These are phyloP conservation scores for Strix uralensis DNA, from an alignment of 2,113 vertebrate species.

Conservation along the genomic window DNA sequence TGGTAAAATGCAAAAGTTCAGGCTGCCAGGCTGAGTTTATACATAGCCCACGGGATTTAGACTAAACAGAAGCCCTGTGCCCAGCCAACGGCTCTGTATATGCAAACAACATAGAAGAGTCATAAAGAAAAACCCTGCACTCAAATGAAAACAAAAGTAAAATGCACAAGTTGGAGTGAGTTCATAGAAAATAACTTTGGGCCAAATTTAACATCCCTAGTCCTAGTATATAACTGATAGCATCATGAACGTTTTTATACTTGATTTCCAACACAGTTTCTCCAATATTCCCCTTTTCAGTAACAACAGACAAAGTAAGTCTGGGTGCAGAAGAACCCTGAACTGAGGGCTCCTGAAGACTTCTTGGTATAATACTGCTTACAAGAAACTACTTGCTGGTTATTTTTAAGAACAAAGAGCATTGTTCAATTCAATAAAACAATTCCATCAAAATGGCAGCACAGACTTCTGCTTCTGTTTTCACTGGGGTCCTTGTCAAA, in stretches of 20 bases:
- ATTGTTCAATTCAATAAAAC: neutral
- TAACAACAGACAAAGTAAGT: neutral
- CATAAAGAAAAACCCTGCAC: neutral
- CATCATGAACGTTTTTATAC: neutral
- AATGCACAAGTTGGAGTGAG: rapidly evolving
- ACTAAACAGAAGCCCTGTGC: neutral
- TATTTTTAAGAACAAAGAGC: neutral
- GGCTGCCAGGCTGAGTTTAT: neutral
- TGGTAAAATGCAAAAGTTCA: neutral
- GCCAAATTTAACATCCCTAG: neutral
- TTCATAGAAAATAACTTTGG: neutral
- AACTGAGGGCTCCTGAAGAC: neutral
- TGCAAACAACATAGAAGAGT: neutral
- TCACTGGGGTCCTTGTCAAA: slow-evolving; percentile 15
- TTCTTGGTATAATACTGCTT: neutral
- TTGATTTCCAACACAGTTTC: neutral
- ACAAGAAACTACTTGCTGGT: neutral
- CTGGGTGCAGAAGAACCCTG: neutral
- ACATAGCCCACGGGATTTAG: neutral
- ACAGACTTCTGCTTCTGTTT: neutral
- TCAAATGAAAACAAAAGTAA: neutral
- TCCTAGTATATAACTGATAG: neutral
- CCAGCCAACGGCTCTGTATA: neutral
- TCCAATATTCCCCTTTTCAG: neutral
- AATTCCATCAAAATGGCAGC: neutral